Evolutionary conservation across 2,888 invertebrate genomes (phyloP), one percentile per base, ranked within the genome.

Genomic region (Campoplex nolae): DNA sequence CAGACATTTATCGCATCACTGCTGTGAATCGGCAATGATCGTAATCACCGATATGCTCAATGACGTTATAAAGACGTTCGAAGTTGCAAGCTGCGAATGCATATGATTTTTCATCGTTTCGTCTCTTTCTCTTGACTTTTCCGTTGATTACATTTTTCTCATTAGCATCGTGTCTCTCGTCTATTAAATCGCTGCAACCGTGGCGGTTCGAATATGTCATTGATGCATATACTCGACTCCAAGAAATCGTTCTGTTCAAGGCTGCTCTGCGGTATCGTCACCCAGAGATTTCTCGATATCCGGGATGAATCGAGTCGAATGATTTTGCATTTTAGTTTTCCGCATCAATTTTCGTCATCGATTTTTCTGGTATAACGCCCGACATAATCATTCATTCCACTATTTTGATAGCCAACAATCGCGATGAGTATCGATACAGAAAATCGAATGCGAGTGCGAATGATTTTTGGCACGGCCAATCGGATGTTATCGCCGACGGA

Each of bases 91-190:
- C 67, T 70, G 62, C 16, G 62, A 32, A 32, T 62, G 28, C 32
- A 28, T 62, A 28, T 62, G 32, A 62, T 62, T 62, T 62, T 62
- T 32, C 6, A 62, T 62, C 62, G 32, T 0, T 62, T 16, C 13
- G 38, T 68, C 35, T 79, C 79, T 62, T 75, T 80, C 80, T 84
- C 35, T 32, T 54, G 45, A 67, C 65, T 81, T 56, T 75, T 56
- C 65, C 80, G 83, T 77, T 86, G 86, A 86, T 86, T 84, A 54
- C 81, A 84, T 86, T 86, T 81, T 84, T 86, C 84, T 32, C 32
- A 32, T 32, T 62, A 62, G 32, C 32, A 83, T 86, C 75, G 79
- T 70, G 85, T 6, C 23, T 58, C 58, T 75, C 74, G 51, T 78
- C 82, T 35, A 75, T 83, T 78, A 78, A 51, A 75, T 62, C 32